These are phyloP conservation scores for Rousettus leschenaultii DNA, from an alignment of 2,113 vertebrate species.

Conservation along the genomic window DNA sequence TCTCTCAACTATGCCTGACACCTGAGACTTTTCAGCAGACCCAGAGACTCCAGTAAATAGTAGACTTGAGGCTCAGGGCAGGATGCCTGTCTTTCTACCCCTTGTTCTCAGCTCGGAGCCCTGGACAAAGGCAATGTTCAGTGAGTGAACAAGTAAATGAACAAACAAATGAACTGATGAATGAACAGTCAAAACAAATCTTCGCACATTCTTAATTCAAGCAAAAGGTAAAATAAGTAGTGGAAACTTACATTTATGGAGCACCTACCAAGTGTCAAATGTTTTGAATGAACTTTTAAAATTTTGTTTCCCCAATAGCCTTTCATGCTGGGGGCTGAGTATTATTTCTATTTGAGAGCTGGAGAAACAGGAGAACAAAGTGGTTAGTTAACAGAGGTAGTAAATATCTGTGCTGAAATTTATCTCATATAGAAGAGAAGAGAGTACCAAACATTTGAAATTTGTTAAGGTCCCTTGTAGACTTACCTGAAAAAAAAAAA, in stretches of 20 bases:
- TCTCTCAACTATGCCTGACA: conserved; percentile 47
- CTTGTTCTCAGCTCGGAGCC: neutral
- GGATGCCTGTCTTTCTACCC: neutral
- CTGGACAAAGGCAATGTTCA: neutral
- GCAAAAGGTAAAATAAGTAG: neutral
- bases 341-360: neutral
- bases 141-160: neutral
- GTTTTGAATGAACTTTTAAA: neutral
- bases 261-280: neutral
- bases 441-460: neutral
- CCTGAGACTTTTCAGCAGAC: conserved; percentile 16
- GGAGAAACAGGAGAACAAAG: neutral
- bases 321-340: neutral
- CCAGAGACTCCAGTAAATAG: neutral
- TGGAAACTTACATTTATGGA: neutral
- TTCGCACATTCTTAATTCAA: neutral
- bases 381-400: neutral
- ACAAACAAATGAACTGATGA: neutral
- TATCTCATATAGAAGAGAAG: neutral
- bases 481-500: neutral
- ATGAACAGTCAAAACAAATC: neutral
- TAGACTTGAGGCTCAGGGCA: neutral
- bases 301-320: neutral
- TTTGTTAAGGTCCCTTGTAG: neutral
- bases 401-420: neutral